Conservation (phyloP, 2,888 invertebrate species). For the Neocrepidodera transversa region DNA sequence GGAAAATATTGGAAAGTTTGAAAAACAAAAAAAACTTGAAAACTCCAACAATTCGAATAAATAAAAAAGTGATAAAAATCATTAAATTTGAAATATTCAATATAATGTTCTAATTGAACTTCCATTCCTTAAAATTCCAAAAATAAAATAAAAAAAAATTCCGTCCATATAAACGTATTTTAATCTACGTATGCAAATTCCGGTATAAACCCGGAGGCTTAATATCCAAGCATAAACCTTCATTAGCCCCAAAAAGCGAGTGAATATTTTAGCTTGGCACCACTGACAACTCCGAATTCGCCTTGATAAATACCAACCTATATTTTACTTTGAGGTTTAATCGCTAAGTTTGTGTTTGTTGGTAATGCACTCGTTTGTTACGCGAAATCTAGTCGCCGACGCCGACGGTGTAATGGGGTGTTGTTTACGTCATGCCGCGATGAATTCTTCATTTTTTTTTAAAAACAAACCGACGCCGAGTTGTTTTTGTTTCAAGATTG, state of each 20-base stretch:
- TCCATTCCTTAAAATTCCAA: too few relatives aligned
- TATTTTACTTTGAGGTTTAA: constrained; percentile 31
- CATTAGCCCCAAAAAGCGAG: constrained; percentile 29
- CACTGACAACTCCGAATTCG: constrained; percentile 26
- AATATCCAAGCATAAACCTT: constrained; percentile 20
- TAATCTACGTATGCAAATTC: not conserved
- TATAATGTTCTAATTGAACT: too few relatives aligned
- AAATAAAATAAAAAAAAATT: too few relatives aligned
- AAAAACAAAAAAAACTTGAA: too few relatives aligned
- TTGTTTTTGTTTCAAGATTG: too few relatives aligned
- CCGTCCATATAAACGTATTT: too few relatives aligned
- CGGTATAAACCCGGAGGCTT: not conserved
- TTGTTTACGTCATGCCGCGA: not conserved
- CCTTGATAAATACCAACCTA: constrained; percentile 32
- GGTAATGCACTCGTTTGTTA: constrained; percentile 29
- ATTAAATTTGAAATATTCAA: too few relatives aligned
- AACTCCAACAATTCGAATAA: too few relatives aligned
- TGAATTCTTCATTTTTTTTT: not conserved
- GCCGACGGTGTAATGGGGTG: not conserved
- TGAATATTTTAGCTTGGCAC: constrained; percentile 32
- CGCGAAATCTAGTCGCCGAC: not conserved
- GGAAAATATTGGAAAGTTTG: too few relatives aligned
- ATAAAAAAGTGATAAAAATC: too few relatives aligned
- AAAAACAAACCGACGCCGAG: not conserved
- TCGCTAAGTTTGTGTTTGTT: constrained; percentile 26